A percentile compares a stretch with the other conserved stretches of the same genome.
Evolutionary conservation across 2,888 invertebrate genomes (phyloP).

Genomic region (Hoplodrina ambigua): DNA sequence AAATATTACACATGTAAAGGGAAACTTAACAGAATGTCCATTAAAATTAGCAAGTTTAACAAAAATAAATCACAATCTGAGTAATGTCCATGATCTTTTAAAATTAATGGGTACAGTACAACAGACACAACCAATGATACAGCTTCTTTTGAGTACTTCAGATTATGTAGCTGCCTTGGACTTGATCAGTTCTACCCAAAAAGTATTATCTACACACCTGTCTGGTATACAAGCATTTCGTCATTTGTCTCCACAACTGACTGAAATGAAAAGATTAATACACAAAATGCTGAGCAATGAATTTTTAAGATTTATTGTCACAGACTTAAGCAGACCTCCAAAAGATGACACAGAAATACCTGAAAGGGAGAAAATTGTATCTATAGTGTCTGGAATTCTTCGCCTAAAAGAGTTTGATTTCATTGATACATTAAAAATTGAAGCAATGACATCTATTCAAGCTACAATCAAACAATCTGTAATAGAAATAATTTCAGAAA

Average conservation of each 20-base stretch:
- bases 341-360: constrained; percentile 90
- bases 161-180: constrained; percentile 99
- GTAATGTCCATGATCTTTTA: constrained; percentile 93
- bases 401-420: constrained; percentile 97
- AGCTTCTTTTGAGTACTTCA: constrained; percentile 97
- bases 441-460: constrained; percentile 96
- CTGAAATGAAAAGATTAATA: constrained; percentile 98
- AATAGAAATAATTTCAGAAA: constrained; percentile 92
- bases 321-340: constrained; percentile 96
- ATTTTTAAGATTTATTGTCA: constrained; percentile 97
- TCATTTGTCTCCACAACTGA: constrained; percentile 98
- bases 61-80: constrained; percentile 92
- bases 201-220: constrained; percentile 96
- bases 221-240: constrained; percentile 98
- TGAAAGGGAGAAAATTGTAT: constrained; percentile 96
- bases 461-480: constrained; percentile 97
- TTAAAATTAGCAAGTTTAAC: constrained; percentile 94
- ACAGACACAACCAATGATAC: constrained; percentile 99
- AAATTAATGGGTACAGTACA: constrained; percentile 98
- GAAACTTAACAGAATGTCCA: constrained; percentile 94
- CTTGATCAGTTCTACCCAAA: constrained; percentile 98
- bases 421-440: constrained; percentile 96
- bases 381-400: constrained; percentile 97
- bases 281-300: constrained; percentile 99
- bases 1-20: constrained; percentile 94